A percentile compares a stretch with the other conserved stretches of the same genome.
phyloP scores from a whole-genome alignment of 2,797 vertebrate genomes.

The Gymnopithys bicolor region DNA sequence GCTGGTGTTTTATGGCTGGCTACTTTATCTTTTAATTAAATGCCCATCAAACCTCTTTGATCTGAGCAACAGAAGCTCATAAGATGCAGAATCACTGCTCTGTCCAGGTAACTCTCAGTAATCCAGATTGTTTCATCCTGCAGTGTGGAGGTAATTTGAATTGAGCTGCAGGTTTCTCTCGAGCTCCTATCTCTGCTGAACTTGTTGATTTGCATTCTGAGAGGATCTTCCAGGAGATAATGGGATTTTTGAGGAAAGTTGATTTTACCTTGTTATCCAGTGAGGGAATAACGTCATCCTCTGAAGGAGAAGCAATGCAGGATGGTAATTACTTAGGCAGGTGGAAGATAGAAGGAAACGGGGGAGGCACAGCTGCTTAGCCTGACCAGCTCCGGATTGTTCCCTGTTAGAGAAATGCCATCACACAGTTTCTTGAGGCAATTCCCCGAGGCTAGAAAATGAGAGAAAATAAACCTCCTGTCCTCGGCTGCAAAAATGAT shows the following conservation, averaged over 20 bases:
- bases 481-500: background rate
- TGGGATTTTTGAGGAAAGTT: constrained; percentile 66
- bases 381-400: background rate
- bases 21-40: constrained; percentile 59
- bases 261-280: constrained; percentile 55
- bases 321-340: constrained; percentile 34
- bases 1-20: constrained; percentile 8
- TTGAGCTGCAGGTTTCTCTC: background rate
- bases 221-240: constrained; percentile 47
- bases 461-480: constrained; percentile 4
- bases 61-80: constrained; percentile 5
- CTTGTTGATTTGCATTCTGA: constrained; percentile 58
- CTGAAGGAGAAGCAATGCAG: background rate
- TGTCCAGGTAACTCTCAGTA: constrained; percentile 9
- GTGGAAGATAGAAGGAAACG: background rate
- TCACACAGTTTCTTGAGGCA: constrained; percentile 13
- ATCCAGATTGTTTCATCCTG: constrained; percentile 36
- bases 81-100: constrained; percentile 20
- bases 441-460: constrained; percentile 2
- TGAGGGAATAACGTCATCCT: constrained; percentile 29
- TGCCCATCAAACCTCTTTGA: constrained; percentile 27
- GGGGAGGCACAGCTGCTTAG: constrained; percentile 28
- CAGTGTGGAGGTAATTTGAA: constrained; percentile 10
- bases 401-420: background rate
- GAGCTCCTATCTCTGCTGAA: background rate